Evolutionary conservation across 2,888 invertebrate genomes (phyloP).

Genomic region (Carabus problematicus): DNA sequence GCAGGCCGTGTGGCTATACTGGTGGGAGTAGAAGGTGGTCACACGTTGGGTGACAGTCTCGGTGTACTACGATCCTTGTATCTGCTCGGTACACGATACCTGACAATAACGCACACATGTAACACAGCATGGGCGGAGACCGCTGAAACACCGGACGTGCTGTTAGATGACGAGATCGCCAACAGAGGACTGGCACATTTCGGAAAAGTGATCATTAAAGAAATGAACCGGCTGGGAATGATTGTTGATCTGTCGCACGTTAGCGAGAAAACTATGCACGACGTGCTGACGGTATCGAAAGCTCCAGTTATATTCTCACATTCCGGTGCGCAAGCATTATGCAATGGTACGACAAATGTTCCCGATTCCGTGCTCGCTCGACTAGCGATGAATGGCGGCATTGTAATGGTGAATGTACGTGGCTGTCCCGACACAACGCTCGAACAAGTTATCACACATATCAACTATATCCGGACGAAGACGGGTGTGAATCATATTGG

Average conservation of each 20-base stretch:
- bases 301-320: slow-evolving; percentile 74
- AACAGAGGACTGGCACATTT: slow-evolving; percentile 42
- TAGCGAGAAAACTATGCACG: slow-evolving; percentile 68
- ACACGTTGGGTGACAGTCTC: slow-evolving; percentile 71
- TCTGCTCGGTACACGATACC: slow-evolving; percentile 69
- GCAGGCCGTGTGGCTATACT: slow-evolving; percentile 68
- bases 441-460: slow-evolving; percentile 63
- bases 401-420: slow-evolving; percentile 70
- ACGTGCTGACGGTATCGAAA: slow-evolving; percentile 65
- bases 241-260: slow-evolving; percentile 72
- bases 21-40: slow-evolving; percentile 72
- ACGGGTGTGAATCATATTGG: slow-evolving; percentile 73
- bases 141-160: slow-evolving; percentile 34
- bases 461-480: slow-evolving; percentile 70
- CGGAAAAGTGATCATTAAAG: slow-evolving; percentile 61
- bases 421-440: slow-evolving; percentile 57
- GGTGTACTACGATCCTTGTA: slow-evolving; percentile 72
- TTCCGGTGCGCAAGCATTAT: slow-evolving; percentile 68
- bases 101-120: slow-evolving; percentile 73
- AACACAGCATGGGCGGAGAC: slow-evolving; percentile 70
- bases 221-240: slow-evolving; percentile 76
- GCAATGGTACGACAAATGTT: slow-evolving; percentile 67
- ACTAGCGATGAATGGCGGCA: slow-evolving; percentile 63
- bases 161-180: slow-evolving; percentile 37
- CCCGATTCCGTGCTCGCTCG: slow-evolving; percentile 64